These are phyloP conservation scores for Antennarius striatus DNA, from an alignment of 2,113 vertebrate genomes.

Conservation along the genomic window DNA sequence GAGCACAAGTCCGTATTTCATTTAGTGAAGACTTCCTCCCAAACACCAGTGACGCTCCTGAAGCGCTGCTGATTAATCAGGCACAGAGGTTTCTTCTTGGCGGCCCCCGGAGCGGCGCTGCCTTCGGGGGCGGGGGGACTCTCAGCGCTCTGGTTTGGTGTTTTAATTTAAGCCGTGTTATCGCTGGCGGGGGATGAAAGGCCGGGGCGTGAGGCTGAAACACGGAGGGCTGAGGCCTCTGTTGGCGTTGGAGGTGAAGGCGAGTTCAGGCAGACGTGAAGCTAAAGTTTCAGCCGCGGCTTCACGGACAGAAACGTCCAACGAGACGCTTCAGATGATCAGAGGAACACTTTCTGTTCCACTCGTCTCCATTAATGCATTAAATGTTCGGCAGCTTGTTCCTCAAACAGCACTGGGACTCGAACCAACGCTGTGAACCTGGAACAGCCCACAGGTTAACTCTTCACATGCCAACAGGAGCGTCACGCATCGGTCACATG, in stretches of 20 bases:
- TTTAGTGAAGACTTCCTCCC: conserved; percentile 92
- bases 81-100: conserved; percentile 77
- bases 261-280: conserved; percentile 85
- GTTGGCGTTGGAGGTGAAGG: conserved; percentile 85
- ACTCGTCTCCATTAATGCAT: no score
- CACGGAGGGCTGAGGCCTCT: conserved; percentile 84
- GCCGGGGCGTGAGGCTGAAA: conserved; percentile 70
- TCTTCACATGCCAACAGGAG: no score
- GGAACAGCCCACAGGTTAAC: no score
- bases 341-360: no score
- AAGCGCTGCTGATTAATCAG: conserved; percentile 85
- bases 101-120: conserved; percentile 67
- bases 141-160: conserved; percentile 81
- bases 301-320: conserved; percentile 16
- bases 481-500: not conserved
- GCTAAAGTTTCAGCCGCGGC: conserved; percentile 74
- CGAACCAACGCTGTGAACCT: no score
- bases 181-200: conserved; percentile 90
- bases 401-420: no score
- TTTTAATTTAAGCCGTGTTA: conserved; percentile 87
- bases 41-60: conserved; percentile 80
- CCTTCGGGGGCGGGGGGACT: conserved; percentile 78
- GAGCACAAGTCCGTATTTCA: conserved; percentile 84
- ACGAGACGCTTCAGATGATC: not conserved
- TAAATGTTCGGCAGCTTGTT: no score